Evolutionary conservation across 2,113 vertebrate genomes (phyloP), one percentile per base, ranked within the genome.

Genomic region (Antigone vipio): DNA sequence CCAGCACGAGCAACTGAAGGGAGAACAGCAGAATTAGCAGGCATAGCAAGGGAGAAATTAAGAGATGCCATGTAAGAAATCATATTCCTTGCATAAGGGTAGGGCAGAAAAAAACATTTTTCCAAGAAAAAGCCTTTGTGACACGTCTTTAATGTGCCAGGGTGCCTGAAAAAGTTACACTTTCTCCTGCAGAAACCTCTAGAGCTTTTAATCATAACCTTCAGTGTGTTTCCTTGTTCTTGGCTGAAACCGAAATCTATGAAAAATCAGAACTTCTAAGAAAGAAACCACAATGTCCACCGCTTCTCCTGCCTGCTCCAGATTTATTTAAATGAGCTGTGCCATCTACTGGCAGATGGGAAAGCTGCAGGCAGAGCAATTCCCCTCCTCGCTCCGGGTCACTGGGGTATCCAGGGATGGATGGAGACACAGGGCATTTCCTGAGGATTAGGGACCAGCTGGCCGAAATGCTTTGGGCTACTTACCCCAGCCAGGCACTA

Each of bases 281-380:
- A 93, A 81, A 53, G 44, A 85, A 78, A 93, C 91, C 89, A 38
- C 86, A 81, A 49, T n/a, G 83, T 38, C 56, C 74, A 12, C 63
- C 4, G 62, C 69, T 32, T 30, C 63, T 10, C 78, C 76, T 18
- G 72, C 49, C 56, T 9, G 56, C 76, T 89, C 89, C 69, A 35
- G 29, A 72, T 74, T 85, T 97, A 86, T 93, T 96, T 91, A 88
- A 94, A 83, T 18, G 83, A 72, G 58, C 83, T 73, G 67, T 85
- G 96, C 98, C 98, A 98, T 78, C 98, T 98, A 80, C 97, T 26
- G 98, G 97, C 92, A 66, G 75, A 34, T 71, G 63, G 77, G 89
- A 82, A 56, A 30, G 63, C 55, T 95, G 91, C 94, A 92, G 80
- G 60, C 56, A 12, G 64, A 85, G 59, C 35, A 32, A 17, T 23